phyloP scores from a whole-genome alignment of 2,888 invertebrate genomes.

The Stegana nigrithorax region DNA sequence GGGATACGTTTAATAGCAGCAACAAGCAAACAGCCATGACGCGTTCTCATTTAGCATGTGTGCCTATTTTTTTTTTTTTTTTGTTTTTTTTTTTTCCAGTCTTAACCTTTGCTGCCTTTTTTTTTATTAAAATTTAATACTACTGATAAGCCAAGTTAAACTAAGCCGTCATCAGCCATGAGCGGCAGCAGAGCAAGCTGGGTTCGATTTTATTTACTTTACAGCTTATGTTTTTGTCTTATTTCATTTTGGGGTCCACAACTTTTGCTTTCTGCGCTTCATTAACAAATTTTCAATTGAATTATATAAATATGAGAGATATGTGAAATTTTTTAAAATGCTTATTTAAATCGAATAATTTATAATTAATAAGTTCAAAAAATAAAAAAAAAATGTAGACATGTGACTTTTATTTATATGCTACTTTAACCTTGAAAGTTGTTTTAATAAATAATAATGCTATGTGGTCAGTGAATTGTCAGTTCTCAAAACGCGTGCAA shows the following conservation, averaged over 20 bases:
- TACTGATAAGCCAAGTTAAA: slow-evolving; percentile 12
- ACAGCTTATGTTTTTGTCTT: not conserved
- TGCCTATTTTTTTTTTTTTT: not conserved
- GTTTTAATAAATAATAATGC: not conserved
- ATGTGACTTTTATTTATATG: slow-evolving; percentile 48
- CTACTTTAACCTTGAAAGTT: slow-evolving; percentile 49
- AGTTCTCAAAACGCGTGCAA: too few relatives aligned
- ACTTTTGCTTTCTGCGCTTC: not conserved
- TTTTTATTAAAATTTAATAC: slow-evolving; percentile 10
- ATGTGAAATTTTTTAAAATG: not conserved
- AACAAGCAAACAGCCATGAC: slow-evolving; percentile 7
- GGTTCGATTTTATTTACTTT: slow-evolving; percentile 18
- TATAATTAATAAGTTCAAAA: too few relatives aligned
- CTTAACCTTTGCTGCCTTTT: slow-evolving; percentile 13
- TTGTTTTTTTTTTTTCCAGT: not conserved
- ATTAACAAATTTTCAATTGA: slow-evolving; percentile 9
- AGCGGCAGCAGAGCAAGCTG: too few relatives aligned
- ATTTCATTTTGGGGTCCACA: not conserved
- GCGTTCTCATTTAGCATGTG: slow-evolving; percentile 9
- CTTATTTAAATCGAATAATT: slow-evolving; percentile 1
- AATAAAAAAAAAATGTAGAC: too few relatives aligned
- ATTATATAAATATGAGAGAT: not conserved
- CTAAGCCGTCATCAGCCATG: too few relatives aligned
- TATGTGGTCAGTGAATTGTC: too few relatives aligned
- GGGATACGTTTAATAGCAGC: too few relatives aligned